Evolutionary conservation across 2,113 vertebrate species (phyloP), one percentile per base, ranked within the genome.

Genomic region (Pampusana beccarii): DNA sequence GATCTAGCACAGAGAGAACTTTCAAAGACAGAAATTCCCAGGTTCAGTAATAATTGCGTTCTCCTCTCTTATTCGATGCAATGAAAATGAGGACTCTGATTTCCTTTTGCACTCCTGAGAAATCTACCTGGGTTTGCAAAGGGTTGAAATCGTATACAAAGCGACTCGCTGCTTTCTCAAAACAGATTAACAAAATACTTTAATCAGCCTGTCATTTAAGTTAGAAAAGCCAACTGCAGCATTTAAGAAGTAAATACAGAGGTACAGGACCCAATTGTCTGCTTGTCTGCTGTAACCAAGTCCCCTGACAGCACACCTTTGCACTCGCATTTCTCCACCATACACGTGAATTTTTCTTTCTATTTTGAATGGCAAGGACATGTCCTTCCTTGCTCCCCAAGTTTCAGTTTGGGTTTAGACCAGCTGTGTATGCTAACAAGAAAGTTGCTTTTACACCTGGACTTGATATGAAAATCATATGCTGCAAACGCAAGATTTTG

Each of bases 381-480:
- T 44, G 46, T 87, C 69, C 56, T 72, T 86, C 87, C 36, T 84
- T 87, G 88, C 78, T 84, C 18, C 65, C 85, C 31, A 44, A 13
- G 46, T 78, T 73, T 84, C 13, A 26, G 38, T 84, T 80, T 84
- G 88, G 60, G 61, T 70, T 81, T 81, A 85, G 81, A 87, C 26
- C 73, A 87, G 50, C 16, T 28, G 50, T 57, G 73, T 46, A 3
- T 64, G 2, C 69, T 80, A 40, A 67, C 19, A 36, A 64, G 70
- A 88, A 67, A 69, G 56, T 78, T 92, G 81, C 73, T 85, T 87
- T 92, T 88, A 83, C 60, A 66, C 85, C 61, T 87, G 65, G 29
- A 26, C 66, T 48, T 87, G 69, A 50, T 53, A 48, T 33, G 60
- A 84, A 61, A 88, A 46, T 71, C 77, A 16, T 5, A 3, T 16